Base-by-base conservation (phyloP, 2,888 invertebrate genomes). In the Drosophila austrosaltans region DNA sequence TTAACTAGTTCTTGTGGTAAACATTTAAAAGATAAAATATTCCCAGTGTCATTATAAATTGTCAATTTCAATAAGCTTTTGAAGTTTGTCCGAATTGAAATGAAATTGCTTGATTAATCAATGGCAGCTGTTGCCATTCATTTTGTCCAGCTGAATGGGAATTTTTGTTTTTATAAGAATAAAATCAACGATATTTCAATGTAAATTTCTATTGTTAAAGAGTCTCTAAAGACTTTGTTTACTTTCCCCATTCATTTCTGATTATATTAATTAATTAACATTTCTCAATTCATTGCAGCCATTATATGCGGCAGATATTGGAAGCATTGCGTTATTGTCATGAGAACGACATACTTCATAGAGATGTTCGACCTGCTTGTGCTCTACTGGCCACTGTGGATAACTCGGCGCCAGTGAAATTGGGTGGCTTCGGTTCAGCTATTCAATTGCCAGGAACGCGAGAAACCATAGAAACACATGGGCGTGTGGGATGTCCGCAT, bases 241-340 rank as follows among this genome's bases (percentile, higher is more conserved):
- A 36, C 8, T 8, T 36, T 36, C 10, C 36, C 10, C 36, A 36
- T 40, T 40, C n/a, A 40, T 40, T 40, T 12, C n/a, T 40, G 40
- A 40, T n/a, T 40, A 40, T 40, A n/a, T 40, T 40, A n/a, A 44
- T 30, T 44, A 44, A 53, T 28, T 53, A 25, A 25, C 2, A 53
- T 71, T 63, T 40, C 66, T 72, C 1, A 42, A 56, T 66, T 79
- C 82, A 69, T 93, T 94, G 2, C 94, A 98, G 98, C 92, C 99
- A 99, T 94, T 99, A 99, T 94, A 98, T 99, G 97, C 95, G 98
- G 65, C 99, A 99, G 93, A 97, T 99, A 77, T 93, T 99, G 79
- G 99, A 99, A 92, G 99, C 99, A 1, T 93, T 99, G 63, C 95
- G 98, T 87, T 99, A 99, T 94, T 99, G 99, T 92, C 99, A 99